Evolutionary conservation across 2,113 vertebrate genomes (phyloP), one percentile per base, ranked within the genome.

Genomic region (Solea solea): DNA sequence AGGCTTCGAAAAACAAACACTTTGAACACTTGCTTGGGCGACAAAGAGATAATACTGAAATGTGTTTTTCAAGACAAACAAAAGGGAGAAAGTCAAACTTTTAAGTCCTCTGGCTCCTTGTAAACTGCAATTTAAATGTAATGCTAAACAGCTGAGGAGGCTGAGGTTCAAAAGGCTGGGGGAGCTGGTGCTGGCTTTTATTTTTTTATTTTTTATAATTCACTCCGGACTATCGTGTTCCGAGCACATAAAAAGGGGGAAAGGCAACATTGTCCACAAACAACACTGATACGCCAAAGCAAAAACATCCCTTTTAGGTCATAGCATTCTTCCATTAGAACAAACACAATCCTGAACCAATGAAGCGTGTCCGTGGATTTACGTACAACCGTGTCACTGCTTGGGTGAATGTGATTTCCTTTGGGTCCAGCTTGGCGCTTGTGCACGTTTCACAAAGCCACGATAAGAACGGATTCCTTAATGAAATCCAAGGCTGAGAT

Each of bases 81-180:
- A 51, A 65, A 56, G 54, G 55, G 60, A 84, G 57, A 81, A 76
- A 86, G 64, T 86, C 64, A 69, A 86, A 88, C 76, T 74, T 87
- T 80, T 81, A 80, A 86, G 86, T 83, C 88, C 83, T 87, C 85
- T 79, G 77, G 81, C 81, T 87, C 91, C 89, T 92, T 92, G 91
- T 93, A 93, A 94, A 94, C 94, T 91, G 79, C 78, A 80, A 91
- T 92, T 89, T 89, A 64, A 87, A 86, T 78, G 74, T 92, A 91
- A 93, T 91, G 89, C 72, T 85, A 81, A 92, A 90, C 92, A 93
- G 87, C 90, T 94, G 92, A 90, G 78, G 74, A 69, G 63, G 60
- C 79, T 78, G 80, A 72, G 62, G 67, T 85, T 84, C 81, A 90
- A 88, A 90, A 44, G 71, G 76, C 60, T 46, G 53, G 39, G 66